A percentile compares a stretch with the other conserved stretches of the same genome.
phyloP scores from a whole-genome alignment of 1,140 invertebrate genomes.

The Lasaia peninsularis region DNA sequence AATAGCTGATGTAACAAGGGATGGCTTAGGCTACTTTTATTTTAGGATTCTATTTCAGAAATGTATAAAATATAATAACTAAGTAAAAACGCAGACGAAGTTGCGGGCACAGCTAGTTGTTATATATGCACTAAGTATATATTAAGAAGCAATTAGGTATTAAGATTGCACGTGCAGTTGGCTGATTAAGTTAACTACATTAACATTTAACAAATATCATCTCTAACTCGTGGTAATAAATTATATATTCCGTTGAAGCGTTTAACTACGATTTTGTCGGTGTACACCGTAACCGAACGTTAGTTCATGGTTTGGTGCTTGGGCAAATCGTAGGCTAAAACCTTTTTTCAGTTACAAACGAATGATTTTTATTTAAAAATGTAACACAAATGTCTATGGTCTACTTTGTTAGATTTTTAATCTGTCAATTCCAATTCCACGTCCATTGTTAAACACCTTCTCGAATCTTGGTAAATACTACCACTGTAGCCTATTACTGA shows the following conservation, averaged over 20 bases:
- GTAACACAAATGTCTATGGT: background rate
- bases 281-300: slow-evolving; percentile 28
- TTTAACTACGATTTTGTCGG: slow-evolving; percentile 11
- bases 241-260: background rate
- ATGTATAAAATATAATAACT: no score
- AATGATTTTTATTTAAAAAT: slow-evolving; percentile 2
- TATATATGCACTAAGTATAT: slow-evolving; percentile 8
- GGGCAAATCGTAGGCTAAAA: slow-evolving; percentile 10
- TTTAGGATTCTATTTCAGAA: no score
- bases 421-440: no score
- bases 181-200: background rate
- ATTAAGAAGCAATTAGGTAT: slow-evolving; percentile 23
- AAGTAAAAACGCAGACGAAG: no score
- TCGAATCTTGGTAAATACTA: no score
- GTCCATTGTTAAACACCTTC: no score
- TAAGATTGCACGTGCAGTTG: slow-evolving; percentile 18
- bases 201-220: background rate
- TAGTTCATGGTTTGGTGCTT: slow-evolving; percentile 27
- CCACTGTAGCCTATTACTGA: no score
- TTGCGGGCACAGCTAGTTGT: no score
- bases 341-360: slow-evolving; percentile 8
- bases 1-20: no score
- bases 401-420: background rate
- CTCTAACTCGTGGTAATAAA: slow-evolving; percentile 12
- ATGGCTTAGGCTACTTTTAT: no score